Evolutionary conservation across 2,888 invertebrate genomes (phyloP).

Genomic region (Andrena dorsata): DNA sequence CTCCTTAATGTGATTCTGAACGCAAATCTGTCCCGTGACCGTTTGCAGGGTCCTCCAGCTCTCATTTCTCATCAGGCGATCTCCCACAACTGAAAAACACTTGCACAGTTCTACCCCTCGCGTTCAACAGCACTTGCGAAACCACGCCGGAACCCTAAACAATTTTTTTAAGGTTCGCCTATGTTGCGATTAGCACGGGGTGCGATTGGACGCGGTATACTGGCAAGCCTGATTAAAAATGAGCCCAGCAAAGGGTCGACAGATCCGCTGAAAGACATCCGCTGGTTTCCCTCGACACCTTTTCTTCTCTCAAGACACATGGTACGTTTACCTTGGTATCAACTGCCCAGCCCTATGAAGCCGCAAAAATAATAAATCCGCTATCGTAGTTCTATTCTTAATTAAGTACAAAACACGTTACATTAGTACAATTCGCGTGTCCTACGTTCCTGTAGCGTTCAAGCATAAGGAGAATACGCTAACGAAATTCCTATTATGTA

Average conservation of each 20-base stretch:
- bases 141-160: background rate
- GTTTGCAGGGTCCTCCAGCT: slow-evolving; percentile 12
- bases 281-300: slow-evolving; percentile 7
- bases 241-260: slow-evolving; percentile 28
- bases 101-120: background rate
- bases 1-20: background rate
- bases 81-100: background rate
- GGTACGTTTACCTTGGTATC: slow-evolving; percentile 11
- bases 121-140: background rate
- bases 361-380: slow-evolving; percentile 70
- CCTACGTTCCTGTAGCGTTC: slow-evolving; percentile 76
- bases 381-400: slow-evolving; percentile 76
- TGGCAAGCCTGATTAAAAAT: slow-evolving; percentile 16
- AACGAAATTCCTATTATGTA: slow-evolving; percentile 68
- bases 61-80: slow-evolving; percentile 4
- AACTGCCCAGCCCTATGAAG: slow-evolving; percentile 53
- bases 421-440: slow-evolving; percentile 73
- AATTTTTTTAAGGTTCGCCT: background rate
- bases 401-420: slow-evolving; percentile 84
- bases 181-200: background rate
- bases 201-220: background rate
- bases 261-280: slow-evolving; percentile 16
- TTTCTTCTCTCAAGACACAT: slow-evolving; percentile 12
- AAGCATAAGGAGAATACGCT: slow-evolving; percentile 75
- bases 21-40: slow-evolving; percentile 6